Percentiles rank a stretch among this genome's conserved stretches.
Evolutionary conservation across 23 tunicate genomes (phyloP).

Genomic region (Corella eumyota): DNA sequence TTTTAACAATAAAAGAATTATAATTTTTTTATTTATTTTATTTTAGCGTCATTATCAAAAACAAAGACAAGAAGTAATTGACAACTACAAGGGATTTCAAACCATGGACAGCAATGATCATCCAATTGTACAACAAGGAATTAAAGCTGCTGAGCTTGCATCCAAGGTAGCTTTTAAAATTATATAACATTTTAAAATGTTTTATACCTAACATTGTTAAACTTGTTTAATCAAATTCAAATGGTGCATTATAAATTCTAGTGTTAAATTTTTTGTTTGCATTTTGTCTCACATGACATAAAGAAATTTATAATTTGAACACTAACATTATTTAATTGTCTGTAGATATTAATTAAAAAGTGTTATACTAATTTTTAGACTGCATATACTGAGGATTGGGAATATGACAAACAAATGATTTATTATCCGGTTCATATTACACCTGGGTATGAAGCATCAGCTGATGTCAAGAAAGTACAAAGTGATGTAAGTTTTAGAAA

Average conservation of each 20-base stretch:
- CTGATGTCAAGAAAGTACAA: constrained; percentile 47
- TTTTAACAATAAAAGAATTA: not conserved
- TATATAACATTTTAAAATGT: not conserved
- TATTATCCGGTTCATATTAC: constrained; percentile 80
- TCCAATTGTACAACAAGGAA: constrained; percentile 81
- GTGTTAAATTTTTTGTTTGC: no score
- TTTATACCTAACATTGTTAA: no score
- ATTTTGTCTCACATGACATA: no score
- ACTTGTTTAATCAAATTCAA: not conserved
- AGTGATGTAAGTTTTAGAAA: constrained; percentile 33
- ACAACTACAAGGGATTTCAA: constrained; percentile 76
- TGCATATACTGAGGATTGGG: constrained; percentile 74
- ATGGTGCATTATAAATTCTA: not conserved
- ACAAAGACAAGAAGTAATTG: constrained; percentile 49
- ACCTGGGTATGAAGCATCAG: constrained; percentile 69
- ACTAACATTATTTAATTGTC: not conserved
- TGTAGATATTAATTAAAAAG: not conserved
- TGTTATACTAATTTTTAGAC: not conserved
- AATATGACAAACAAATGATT: constrained; percentile 46
- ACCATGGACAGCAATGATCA: constrained; percentile 87
- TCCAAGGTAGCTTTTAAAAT: constrained; percentile 14
- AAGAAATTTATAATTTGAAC: not conserved
- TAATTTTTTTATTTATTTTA: not conserved
- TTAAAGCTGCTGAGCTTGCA: constrained; percentile 42
- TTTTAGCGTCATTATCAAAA: constrained; percentile 59